Conservation (phyloP, 2,113 vertebrate species). For the Clupea harengus region DNA sequence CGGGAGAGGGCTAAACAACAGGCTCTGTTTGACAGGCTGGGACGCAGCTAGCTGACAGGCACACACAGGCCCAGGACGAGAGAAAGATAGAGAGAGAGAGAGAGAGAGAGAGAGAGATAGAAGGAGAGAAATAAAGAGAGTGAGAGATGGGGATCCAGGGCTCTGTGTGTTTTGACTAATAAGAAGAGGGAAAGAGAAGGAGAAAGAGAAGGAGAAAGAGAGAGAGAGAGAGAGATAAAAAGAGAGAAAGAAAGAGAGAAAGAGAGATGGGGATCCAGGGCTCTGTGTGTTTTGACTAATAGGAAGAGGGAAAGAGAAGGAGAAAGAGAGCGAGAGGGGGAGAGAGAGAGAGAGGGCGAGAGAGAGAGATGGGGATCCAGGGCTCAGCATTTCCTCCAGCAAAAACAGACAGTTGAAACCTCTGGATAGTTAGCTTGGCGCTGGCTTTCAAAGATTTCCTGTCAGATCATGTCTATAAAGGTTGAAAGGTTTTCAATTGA, state of each 20-base stretch:
- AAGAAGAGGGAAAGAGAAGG: neutral
- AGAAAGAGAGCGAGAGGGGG: slow-evolving; percentile 55
- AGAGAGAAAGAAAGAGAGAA: neutral
- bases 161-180: slow-evolving; percentile 57
- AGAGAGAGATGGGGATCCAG: slow-evolving; percentile 74
- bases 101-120: neutral
- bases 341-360: slow-evolving; percentile 67
- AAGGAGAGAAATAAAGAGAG: slow-evolving; percentile 42
- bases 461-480: slow-evolving; percentile 96
- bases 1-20: slow-evolving; percentile 79
- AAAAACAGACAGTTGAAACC: slow-evolving; percentile 98
- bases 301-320: neutral
- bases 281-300: slow-evolving; percentile 97
- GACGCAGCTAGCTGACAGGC: slow-evolving; percentile 91
- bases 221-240: neutral
- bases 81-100: neutral
- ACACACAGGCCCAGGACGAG: slow-evolving; percentile 72
- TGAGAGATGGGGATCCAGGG: slow-evolving; percentile 79
- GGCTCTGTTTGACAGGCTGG: slow-evolving; percentile 86
- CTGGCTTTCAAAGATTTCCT: slow-evolving; percentile 98
- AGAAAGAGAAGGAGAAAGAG: neutral
- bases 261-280: slow-evolving; percentile 73
- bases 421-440: slow-evolving; percentile 94
- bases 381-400: slow-evolving; percentile 93
- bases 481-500: slow-evolving; percentile 93